Conservation (phyloP, 2,797 vertebrate genomes). For the Pangasius krempfi region DNA sequence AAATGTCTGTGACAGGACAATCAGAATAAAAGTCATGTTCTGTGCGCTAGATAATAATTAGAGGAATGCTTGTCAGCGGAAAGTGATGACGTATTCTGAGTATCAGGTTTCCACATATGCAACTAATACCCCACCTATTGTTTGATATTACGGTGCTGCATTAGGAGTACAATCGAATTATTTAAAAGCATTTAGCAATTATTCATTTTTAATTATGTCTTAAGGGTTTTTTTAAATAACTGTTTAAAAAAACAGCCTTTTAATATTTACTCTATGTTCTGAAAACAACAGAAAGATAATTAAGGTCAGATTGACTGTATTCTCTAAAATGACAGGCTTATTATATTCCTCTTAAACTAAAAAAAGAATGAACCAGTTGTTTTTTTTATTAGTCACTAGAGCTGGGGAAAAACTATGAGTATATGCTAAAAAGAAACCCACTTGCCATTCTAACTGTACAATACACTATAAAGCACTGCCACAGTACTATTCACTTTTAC, state of each 20-base stretch:
- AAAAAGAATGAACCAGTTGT: conserved; percentile 19
- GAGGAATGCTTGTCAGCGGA: not conserved
- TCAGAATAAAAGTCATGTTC: not conserved
- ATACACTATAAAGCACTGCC: not conserved
- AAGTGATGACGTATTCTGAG: not conserved
- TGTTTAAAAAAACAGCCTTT: not conserved
- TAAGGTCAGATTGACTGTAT: not conserved
- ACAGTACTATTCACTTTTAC: conserved; percentile 3
- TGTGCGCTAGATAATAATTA: not conserved
- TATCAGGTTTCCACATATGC: not conserved
- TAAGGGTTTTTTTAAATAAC: not conserved
- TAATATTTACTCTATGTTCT: not conserved
- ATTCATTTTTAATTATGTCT: not conserved
- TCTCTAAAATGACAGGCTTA: not conserved
- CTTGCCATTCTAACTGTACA: not conserved
- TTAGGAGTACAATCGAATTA: not conserved
- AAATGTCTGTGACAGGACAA: not conserved
- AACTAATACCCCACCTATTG: conserved; percentile 3
- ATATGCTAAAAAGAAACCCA: not conserved
- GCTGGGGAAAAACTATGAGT: not conserved
- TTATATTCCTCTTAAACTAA: not conserved
- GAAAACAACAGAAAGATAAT: not conserved
- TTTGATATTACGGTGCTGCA: not conserved
- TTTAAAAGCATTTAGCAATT: not conserved
- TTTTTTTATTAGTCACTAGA: conserved; percentile 16